Evolutionary conservation across 2,797 vertebrate species (phyloP).

Genomic region (Chaetophractus vellerosus): DNA sequence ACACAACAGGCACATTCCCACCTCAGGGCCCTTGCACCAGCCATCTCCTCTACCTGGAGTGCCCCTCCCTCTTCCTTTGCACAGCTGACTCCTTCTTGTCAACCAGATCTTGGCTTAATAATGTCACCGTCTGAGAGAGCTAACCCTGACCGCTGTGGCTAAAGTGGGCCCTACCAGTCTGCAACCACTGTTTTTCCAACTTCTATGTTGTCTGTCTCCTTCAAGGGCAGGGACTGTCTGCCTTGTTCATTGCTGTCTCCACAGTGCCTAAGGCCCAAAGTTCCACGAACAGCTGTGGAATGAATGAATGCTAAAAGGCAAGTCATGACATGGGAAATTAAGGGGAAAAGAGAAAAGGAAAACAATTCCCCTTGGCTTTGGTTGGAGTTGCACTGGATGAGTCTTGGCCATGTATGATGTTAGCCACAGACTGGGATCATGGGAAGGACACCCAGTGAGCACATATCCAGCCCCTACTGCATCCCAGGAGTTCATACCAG

Average conservation of each 20-base stretch:
- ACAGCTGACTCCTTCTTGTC: not conserved
- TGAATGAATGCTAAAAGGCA: not conserved
- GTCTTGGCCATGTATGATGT: not conserved
- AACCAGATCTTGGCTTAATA: slow-evolving; percentile 12
- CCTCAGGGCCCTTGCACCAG: too few species aligned
- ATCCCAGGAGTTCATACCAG: not conserved
- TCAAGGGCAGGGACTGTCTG: not conserved
- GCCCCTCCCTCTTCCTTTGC: not conserved
- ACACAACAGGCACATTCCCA: too few species aligned
- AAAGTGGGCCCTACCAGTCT: not conserved
- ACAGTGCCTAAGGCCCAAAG: not conserved
- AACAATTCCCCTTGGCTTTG: not conserved
- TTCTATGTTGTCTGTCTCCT: not conserved
- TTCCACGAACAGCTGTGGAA: not conserved
- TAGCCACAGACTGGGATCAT: not conserved
- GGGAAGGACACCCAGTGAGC: not conserved
- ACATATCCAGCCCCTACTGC: not conserved
- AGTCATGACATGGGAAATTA: not conserved
- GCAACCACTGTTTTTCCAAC: not conserved
- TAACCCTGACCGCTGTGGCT: not conserved
- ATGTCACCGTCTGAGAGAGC: not conserved
- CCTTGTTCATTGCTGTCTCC: not conserved
- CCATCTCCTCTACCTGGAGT: too few species aligned
- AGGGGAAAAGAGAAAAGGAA: not conserved
- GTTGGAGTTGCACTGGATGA: not conserved